Conservation (phyloP, 1,140 invertebrate species). For the Sitophilus oryzae region DNA sequence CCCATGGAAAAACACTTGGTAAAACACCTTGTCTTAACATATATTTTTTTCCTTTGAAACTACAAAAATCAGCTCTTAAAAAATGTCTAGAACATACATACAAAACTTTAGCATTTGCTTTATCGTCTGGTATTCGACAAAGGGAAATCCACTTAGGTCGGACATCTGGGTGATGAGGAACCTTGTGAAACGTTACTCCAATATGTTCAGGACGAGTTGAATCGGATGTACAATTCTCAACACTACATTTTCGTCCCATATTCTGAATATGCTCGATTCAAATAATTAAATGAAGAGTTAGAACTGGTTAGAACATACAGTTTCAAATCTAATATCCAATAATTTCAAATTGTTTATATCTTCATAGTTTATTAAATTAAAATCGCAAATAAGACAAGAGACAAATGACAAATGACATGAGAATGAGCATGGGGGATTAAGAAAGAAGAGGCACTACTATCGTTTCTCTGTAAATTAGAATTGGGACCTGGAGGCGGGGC, state of each 20-base stretch:
- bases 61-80: slow-evolving; percentile 55
- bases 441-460: no score
- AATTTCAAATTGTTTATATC: no score
- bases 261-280: no score
- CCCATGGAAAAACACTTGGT: slow-evolving; percentile 48
- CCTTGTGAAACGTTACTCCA: slow-evolving; percentile 43
- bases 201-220: slow-evolving; percentile 37
- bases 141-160: slow-evolving; percentile 40
- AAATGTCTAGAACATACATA: slow-evolving; percentile 60
- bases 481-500: no score
- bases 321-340: no score
- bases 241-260: slow-evolving; percentile 41
- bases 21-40: slow-evolving; percentile 50
- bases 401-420: no score
- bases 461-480: no score
- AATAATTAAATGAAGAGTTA: no score
- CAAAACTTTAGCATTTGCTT: slow-evolving; percentile 50
- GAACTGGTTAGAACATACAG: no score
- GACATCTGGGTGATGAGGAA: slow-evolving; percentile 39
- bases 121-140: slow-evolving; percentile 42
- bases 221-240: slow-evolving; percentile 39
- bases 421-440: no score
- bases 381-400: no score
- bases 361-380: no score
- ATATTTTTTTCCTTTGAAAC: slow-evolving; percentile 53